Conservation (phyloP, 2,113 vertebrate species). For the Ranitomeya imitator region DNA sequence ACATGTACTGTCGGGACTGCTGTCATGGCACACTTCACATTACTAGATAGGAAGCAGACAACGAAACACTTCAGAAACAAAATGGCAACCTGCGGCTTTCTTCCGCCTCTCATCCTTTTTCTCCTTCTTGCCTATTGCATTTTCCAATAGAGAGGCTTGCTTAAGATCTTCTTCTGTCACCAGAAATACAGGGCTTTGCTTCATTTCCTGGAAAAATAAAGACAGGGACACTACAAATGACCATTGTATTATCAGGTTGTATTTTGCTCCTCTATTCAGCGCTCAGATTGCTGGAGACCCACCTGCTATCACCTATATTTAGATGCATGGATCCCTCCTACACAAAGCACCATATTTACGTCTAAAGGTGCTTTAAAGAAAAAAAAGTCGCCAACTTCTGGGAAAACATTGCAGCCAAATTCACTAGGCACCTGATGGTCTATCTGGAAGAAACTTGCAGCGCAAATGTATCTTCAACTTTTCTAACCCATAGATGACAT, state of each 20-base stretch:
- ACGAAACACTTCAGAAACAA: neutral
- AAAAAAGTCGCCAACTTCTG: too few relatives aligned
- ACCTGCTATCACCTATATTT: neutral
- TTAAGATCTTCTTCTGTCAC: constrained; percentile 93
- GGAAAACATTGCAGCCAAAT: too few relatives aligned
- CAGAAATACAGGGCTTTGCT: constrained; percentile 88
- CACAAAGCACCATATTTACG: neutral
- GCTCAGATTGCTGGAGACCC: neutral
- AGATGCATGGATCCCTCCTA: neutral
- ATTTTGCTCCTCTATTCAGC: neutral
- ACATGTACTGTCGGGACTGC: neutral
- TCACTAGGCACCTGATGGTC: too few relatives aligned
- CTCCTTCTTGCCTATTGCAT: constrained; percentile 80
- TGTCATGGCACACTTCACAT: neutral
- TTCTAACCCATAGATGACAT: too few relatives aligned
- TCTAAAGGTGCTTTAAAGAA: neutral
- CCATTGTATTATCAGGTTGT: neutral
- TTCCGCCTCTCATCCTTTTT: constrained; percentile 91
- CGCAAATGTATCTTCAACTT: too few relatives aligned
- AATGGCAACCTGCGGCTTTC: constrained; percentile 80
- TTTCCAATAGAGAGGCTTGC: constrained; percentile 76
- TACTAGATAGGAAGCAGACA: too few relatives aligned
- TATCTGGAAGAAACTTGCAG: too few relatives aligned
- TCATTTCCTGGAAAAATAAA: constrained; percentile 79
- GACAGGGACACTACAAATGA: neutral